These are phyloP conservation scores for Drosophila austrosaltans DNA, from an alignment of 2,888 invertebrate genomes.

Conservation along the genomic window DNA sequence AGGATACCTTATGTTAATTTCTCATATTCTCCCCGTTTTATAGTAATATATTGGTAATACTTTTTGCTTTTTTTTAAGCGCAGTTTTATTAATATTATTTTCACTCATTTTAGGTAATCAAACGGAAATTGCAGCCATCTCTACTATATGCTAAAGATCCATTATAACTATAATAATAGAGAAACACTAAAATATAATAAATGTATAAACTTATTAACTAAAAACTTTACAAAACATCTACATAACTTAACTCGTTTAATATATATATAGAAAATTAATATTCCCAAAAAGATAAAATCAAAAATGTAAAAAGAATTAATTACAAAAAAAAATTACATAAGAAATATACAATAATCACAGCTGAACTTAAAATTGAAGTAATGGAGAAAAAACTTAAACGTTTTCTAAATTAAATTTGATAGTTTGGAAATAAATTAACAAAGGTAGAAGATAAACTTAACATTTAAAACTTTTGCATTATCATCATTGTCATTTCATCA, in stretches of 20 bases:
- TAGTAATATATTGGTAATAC: neutral
- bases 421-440: conserved; percentile 49
- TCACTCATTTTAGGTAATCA: conserved; percentile 36
- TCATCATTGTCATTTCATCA: conserved; percentile 1
- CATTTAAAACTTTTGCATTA: conserved; percentile 25
- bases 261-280: conserved; percentile 29
- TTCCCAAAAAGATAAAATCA: conserved; percentile 60
- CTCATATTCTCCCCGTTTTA: neutral
- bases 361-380: conserved; percentile 76
- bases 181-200: conserved; percentile 19
- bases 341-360: conserved; percentile 75
- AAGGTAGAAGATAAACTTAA: conserved; percentile 61
- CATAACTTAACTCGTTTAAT: conserved; percentile 63
- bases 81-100: conserved; percentile 46
- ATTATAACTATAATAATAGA: conserved; percentile 12
- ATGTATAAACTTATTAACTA: conserved; percentile 46
- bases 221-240: conserved; percentile 53
- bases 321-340: conserved; percentile 58
- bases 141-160: conserved; percentile 4
- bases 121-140: conserved; percentile 9
- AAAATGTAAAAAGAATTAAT: conserved; percentile 36
- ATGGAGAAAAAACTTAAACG: conserved; percentile 58
- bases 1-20: too few relatives aligned
- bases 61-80: conserved; percentile 45
- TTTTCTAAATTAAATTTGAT: conserved; percentile 24